Evolutionary conservation across 2,888 invertebrate genomes (phyloP), one percentile per base, ranked within the genome.

Genomic region (Myathropa florea): DNA sequence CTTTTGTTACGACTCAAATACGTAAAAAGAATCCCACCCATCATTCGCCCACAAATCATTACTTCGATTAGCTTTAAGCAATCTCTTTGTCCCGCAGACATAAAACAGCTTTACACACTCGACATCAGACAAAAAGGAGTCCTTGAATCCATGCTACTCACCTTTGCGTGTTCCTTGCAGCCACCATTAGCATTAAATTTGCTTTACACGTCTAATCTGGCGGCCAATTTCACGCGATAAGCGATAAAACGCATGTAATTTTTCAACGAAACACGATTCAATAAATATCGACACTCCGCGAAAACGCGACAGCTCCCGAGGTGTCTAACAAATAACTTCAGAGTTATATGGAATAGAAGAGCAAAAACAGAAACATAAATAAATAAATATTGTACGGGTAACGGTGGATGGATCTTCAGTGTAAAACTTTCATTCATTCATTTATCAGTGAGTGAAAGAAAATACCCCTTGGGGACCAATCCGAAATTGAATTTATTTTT

Each of bases 381-480:
- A 39, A 53, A n/a, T 3, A 61, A 72, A 53, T 70, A 61, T 55
- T 77, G 64, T 36, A n/a, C 30, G 33, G 57, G 46, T 68, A 64
- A 60, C 39, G 33, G n/a, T 30, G 60, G 26, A 79, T 59, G 75
- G 83, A 83, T 73, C 70, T 65, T 71, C 33, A 55, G 61, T 55
- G 33, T 61, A 39, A 80, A 79, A 73, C 65, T 65, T 68, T 68
- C 46, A 57, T 68, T 63, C 73, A 78, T 61, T 83, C 78, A 86
- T 86, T 86, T 82, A 86, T 83, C 82, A 75, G 78, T 75, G 73
- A 86, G 65, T 63, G 78, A 83, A 83, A 73, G 78, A 61, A 85
- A 86, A 78, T 61, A 86, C 83, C 83, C 86, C 86, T 86, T 71
- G 78, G 86, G 83, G 86, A 83, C 60, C 83, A 60, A 86, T 86